Base-by-base conservation (phyloP, 1,140 invertebrate genomes). In the Lepidurus arcticus region DNA sequence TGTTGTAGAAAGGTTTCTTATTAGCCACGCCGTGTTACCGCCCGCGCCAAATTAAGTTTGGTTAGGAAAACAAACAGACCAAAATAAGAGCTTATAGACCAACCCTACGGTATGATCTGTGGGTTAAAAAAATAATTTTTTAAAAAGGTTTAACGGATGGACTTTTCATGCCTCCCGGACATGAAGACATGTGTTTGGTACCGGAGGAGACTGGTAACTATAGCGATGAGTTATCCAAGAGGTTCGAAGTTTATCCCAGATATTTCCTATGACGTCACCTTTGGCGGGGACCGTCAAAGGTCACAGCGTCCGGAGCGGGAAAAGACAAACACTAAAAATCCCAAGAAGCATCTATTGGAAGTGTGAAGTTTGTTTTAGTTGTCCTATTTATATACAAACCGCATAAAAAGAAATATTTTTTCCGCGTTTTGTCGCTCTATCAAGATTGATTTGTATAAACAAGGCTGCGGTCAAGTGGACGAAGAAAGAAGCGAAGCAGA, bases 371-470 rank as follows among this genome's bases (percentile, higher is more conserved):
- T 65, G 53, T 65, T 65, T 65, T 65, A 65, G 4, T 65, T 21
- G 21, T 34, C 53, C 53, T 21, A 65, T 65, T 65, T 65, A 16
- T 65, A 65, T 11, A 65, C 53, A 65, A 21, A 65, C 53, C 53
- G 53, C 53, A 65, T n/a, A 65, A 21, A 21, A 65, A 21, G 4
- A n/a, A 7, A 10, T 0, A 4, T 65, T 65, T 65, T 65, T 7
- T 21, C 21, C 16, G 53, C 53, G 53, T 65, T 21, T 65, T 65
- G 53, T 65, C 16, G 53, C 53, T 65, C 16, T 65, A 65, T 65
- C 21, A 21, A 65, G 53, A 65, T 65, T 65, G 53, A 65, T 65
- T 65, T 65, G 53, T 65, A 65, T 65, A 65, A 65, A 16, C 53
- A 65, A 65, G 53, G 53, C 53, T 65, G 13, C 9, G 21, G 53